These are phyloP conservation scores for Catostylus mosaicus DNA, from an alignment of 30 jellyfish, hydroid and myxozoan genomes.

Conservation along the genomic window DNA sequence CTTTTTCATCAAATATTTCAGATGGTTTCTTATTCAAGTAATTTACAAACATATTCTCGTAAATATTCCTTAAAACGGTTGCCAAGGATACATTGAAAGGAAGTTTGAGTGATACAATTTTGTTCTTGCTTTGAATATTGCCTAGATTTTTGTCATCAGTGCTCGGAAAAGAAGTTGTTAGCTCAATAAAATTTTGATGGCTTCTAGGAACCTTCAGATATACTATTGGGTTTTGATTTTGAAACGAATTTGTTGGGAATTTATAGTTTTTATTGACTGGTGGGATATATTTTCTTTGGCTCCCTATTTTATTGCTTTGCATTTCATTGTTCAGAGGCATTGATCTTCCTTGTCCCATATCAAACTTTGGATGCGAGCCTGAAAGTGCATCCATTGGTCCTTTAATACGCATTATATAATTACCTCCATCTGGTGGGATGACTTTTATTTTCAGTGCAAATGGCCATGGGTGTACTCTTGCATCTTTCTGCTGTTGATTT, in stretches of 20 bases:
- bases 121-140: slow-evolving; percentile 20
- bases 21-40: slow-evolving; percentile 82
- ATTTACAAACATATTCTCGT: slow-evolving; percentile 93
- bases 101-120: slow-evolving; percentile 75
- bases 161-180: slow-evolving; percentile 78
- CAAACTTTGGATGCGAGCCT: slow-evolving; percentile 25
- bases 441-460: slow-evolving; percentile 74
- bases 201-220: slow-evolving; percentile 75
- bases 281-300: slow-evolving; percentile 29
- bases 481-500: not conserved
- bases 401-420: slow-evolving; percentile 86
- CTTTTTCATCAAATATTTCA: slow-evolving; percentile 23
- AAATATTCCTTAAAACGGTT: slow-evolving; percentile 90
- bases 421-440: slow-evolving; percentile 83
- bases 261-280: slow-evolving; percentile 71
- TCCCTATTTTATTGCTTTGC: not conserved
- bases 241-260: slow-evolving; percentile 41
- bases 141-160: not conserved
- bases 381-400: slow-evolving; percentile 86
- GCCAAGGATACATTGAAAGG: slow-evolving; percentile 95
- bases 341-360: slow-evolving; percentile 59
- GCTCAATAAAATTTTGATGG: slow-evolving; percentile 72
- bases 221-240: slow-evolving; percentile 68
- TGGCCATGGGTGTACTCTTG: slow-evolving; percentile 78
- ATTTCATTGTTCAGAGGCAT: not conserved